phyloP scores from a whole-genome alignment of 2,888 invertebrate genomes.

The Papilio demoleus region DNA sequence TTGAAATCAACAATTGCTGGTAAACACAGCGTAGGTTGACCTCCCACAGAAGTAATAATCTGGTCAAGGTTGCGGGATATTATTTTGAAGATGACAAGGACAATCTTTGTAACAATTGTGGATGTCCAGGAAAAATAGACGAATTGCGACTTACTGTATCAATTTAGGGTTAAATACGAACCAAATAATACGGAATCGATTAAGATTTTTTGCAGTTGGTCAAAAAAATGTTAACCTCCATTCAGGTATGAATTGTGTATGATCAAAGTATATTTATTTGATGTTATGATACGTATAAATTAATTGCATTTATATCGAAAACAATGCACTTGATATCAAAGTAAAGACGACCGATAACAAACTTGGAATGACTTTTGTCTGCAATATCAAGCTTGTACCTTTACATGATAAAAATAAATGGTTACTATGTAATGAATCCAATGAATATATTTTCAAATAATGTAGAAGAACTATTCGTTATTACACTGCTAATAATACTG shows the following conservation, averaged over 20 bases:
- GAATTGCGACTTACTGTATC: no score
- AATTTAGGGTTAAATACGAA: no score
- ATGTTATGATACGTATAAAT: conserved; percentile 63
- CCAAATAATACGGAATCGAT: no score
- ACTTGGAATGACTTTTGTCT: conserved; percentile 44
- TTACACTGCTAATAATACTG: no score
- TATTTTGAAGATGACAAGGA: background rate
- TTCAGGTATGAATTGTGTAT: no score
- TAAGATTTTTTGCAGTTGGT: background rate
- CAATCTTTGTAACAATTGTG: background rate
- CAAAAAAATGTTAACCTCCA: no score
- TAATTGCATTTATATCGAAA: conserved; percentile 59
- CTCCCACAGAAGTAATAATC: background rate
- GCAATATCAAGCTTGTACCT: conserved; percentile 40
- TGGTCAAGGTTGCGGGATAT: conserved; percentile 2
- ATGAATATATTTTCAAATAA: background rate
- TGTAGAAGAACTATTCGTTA: background rate
- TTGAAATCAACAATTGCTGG: background rate
- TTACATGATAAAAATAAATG: conserved; percentile 44
- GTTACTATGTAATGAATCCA: conserved; percentile 33
- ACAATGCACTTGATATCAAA: conserved; percentile 58
- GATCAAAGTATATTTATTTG: conserved; percentile 41
- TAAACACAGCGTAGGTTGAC: background rate
- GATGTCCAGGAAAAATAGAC: background rate
- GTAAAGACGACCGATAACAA: conserved; percentile 58